Evolutionary conservation across 1,140 invertebrate species (phyloP), one percentile per base, ranked within the genome.

Genomic region (Tetragnatha versicolor): DNA sequence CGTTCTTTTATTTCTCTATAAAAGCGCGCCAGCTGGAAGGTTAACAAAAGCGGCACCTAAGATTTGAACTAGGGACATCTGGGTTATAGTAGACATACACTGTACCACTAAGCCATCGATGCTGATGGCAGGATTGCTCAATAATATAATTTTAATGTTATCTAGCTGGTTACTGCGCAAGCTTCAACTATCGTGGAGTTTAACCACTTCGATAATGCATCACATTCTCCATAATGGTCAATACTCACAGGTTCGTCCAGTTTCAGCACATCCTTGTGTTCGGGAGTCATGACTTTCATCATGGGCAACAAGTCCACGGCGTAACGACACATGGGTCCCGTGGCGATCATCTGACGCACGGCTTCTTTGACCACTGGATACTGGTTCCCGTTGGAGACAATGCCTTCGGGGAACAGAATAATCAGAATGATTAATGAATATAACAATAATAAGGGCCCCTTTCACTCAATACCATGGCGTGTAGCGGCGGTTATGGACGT

Each of bases 271-370:
- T 68, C 5, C 2, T n/a, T 39, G 12, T 33, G 51, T 1, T 37
- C 47, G 12, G 63, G 69, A 25, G 77, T 45, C 25, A 83, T 39
- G 3, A 79, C 77, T 79, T 85, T 85, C 1, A 87, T 81, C 73
- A 85, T 83, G 12, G 85, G 85, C 55, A 84, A 47, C 14, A 87
- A 82, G 82, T 89, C 88, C 22, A 81, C 81, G 12, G 87, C 85
- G 82, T 88, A 89, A 33, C 88, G 83, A 82, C 87, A 88, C 83
- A 89, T 86, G 7, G 88, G 88, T n/a, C 88, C 89, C 20, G 86
- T 86, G 20, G 82, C 79, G 22, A 87, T 72, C 20, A 75, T 45
- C 14, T 72, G 20, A 9, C 77, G 31, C 1, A 73, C 63, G 20
- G 49, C 73, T 58, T 80, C 70, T 12, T 79, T 77, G 20, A 90